phyloP scores from a whole-genome alignment of 2,113 vertebrate genomes.

The Probosciger aterrimus region DNA sequence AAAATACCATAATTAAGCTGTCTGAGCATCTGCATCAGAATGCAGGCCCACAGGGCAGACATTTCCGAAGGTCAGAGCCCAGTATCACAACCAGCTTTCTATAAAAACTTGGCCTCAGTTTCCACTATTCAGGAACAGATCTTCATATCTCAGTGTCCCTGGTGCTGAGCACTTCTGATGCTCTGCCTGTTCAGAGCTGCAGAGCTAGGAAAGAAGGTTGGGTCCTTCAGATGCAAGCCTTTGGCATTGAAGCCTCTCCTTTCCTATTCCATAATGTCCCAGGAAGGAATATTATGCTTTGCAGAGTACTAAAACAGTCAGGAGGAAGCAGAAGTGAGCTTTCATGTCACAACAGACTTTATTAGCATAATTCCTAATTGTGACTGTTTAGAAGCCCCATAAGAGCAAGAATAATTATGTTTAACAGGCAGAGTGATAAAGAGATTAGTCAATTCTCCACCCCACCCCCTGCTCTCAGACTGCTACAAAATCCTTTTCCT shows the following conservation, averaged over 20 bases:
- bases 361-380: constrained; percentile 74
- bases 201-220: not conserved
- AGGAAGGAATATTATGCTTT: not conserved
- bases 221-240: not conserved
- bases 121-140: not conserved
- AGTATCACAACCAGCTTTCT: not conserved
- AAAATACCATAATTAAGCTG: not conserved
- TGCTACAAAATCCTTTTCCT: not conserved
- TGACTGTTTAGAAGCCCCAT: constrained; percentile 62
- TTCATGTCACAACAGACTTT: constrained; percentile 27
- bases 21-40: not conserved
- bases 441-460: constrained; percentile 55
- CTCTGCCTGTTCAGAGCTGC: not conserved
- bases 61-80: not conserved
- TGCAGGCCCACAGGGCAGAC: not conserved
- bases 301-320: not conserved
- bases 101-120: not conserved
- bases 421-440: constrained; percentile 63
- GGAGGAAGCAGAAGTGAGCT: constrained; percentile 14
- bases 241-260: not conserved
- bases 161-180: not conserved
- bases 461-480: not conserved
- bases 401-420: constrained; percentile 69
- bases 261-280: not conserved
- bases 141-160: not conserved